Base-by-base conservation (phyloP, 2,797 vertebrate genomes). In the Triplophysa bombifrons region DNA sequence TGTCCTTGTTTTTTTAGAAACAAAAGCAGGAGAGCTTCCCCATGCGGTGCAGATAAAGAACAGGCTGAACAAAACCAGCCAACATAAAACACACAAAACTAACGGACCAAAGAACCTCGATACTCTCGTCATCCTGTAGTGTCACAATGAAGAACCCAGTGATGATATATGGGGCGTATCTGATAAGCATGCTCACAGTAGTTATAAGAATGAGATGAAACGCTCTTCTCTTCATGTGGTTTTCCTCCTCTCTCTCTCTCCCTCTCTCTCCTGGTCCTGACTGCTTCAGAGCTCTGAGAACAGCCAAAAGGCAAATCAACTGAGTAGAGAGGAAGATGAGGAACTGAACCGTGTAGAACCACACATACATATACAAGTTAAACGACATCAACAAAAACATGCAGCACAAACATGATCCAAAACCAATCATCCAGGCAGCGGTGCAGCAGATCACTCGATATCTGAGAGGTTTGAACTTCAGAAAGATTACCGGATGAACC, bases 391-490 rank as follows among this genome's bases (percentile, higher is more conserved):
- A 19, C 50, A 56, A 3, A 11, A 56, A 56, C n/a, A 20, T 20
- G 20, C 55, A 56, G 55, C 16, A 25, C 22, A 76, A 19, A 69
- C 76, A 17, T 3, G 27, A 48, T 3, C 16, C 51, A 1, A 76
- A 30, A 51, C 22, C 12, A 30, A 7, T 14, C 10, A 17, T 17
- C 80, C 82, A 84, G 16, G 78, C 41, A 14, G 51, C 2, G 68
- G 27, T 10, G 38, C n/a, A 72, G n/a, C 77, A 78, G 9, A 46
- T 46, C 51, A 83, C 34, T 72, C 86, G 86, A 79, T 80, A 73
- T 78, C 84, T 86, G 58, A 81, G 79, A 74, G 72, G 76, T 82
- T 80, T 86, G 38, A 5, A 82, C 72, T 77, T 85, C 27, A 85
- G 51, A 34, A 79, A 87, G 30, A 68, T 72, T 22, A 87, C 19